Conservation (phyloP, 2,113 vertebrate genomes). For the Bos indicus region DNA sequence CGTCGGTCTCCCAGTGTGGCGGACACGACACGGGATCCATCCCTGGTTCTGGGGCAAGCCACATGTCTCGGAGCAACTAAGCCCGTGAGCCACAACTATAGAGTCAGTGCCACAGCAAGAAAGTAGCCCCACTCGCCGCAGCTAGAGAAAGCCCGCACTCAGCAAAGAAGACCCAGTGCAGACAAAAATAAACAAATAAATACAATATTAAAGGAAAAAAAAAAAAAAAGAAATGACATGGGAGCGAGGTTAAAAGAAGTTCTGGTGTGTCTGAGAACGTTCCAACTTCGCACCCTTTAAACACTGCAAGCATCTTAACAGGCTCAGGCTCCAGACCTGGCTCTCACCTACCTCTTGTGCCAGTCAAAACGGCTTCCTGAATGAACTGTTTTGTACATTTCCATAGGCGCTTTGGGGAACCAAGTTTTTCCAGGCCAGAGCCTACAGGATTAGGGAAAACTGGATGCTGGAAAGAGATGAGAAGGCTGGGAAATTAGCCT, state of each 20-base stretch:
- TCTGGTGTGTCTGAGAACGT: background rate
- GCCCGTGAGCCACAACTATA: background rate
- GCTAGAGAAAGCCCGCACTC: background rate
- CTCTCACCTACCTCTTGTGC: background rate
- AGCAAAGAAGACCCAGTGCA: background rate
- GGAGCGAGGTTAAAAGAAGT: background rate
- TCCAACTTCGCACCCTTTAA: background rate
- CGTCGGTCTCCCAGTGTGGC: background rate
- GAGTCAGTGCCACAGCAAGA: background rate
- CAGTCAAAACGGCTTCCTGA: background rate
- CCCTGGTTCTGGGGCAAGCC: background rate
- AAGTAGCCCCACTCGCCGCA: background rate
- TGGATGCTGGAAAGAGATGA: background rate
- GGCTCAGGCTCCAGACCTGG: fast-evolving
- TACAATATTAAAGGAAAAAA: background rate
- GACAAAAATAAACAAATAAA: background rate
- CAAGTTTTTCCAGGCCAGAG: background rate
- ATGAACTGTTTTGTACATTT: background rate
- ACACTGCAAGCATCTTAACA: too few relatives aligned
- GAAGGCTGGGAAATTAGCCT: background rate
- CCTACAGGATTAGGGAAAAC: background rate
- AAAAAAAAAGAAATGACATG: background rate
- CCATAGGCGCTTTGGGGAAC: background rate
- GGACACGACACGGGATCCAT: background rate
- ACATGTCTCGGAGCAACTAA: background rate